phyloP scores from a whole-genome alignment of 2,888 invertebrate species.

The Drosophila anomalipes region DNA sequence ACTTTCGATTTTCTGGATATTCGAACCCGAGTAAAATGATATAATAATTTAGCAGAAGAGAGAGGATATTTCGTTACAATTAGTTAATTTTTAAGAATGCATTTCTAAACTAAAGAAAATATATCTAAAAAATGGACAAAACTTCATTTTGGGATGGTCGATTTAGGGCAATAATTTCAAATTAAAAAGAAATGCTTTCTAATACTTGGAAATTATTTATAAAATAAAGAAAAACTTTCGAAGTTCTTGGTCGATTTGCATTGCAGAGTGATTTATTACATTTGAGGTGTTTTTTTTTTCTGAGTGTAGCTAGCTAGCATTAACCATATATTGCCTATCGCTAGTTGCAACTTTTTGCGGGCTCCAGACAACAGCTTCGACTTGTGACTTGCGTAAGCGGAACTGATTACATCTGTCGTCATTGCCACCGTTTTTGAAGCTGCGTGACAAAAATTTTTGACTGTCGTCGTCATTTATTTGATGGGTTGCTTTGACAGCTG shows the following conservation, averaged over 20 bases:
- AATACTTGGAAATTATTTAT: not conserved
- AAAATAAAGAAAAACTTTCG: not conserved
- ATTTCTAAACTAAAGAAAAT: not conserved
- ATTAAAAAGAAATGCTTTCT: not conserved
- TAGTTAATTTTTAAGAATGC: not conserved
- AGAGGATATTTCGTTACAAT: not conserved
- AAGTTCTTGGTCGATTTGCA: not conserved
- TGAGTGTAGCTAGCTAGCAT: slow-evolving; percentile 13
- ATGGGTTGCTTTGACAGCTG: slow-evolving; percentile 69
- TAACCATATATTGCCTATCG: slow-evolving; percentile 48
- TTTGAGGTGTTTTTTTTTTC: rapidly evolving
- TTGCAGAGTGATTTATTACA: not conserved
- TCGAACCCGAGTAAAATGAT: not conserved
- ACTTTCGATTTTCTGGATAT: too few species aligned
- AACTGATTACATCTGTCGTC: slow-evolving; percentile 73
- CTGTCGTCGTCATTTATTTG: slow-evolving; percentile 71
- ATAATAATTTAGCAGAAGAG: too few species aligned
- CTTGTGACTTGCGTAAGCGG: slow-evolving; percentile 73
- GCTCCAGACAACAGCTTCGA: slow-evolving; percentile 19
- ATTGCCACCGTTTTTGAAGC: slow-evolving; percentile 41
- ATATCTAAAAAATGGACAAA: not conserved
- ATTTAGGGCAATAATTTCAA: not conserved
- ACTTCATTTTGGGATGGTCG: rapidly evolving
- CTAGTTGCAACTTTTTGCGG: slow-evolving; percentile 61
- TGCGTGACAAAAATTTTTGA: slow-evolving; percentile 76